A percentile compares a stretch with the other conserved stretches of the same genome.
phyloP scores from a whole-genome alignment of 2,888 invertebrate genomes.

The Ptychoptera contaminata region DNA sequence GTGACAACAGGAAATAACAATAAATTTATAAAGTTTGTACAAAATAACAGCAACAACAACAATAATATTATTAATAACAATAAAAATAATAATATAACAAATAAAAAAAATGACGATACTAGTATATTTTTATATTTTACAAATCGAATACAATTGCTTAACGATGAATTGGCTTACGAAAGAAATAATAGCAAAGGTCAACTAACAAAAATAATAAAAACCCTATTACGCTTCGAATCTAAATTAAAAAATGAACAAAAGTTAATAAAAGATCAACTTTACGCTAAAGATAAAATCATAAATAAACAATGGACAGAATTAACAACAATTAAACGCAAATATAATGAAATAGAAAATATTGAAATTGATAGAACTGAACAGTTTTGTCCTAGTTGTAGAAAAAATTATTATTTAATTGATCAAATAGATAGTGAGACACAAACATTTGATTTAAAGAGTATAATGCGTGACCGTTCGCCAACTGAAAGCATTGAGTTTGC shows the following conservation, averaged over 20 bases:
- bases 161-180: constrained; percentile 26
- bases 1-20: no score
- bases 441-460: constrained; percentile 15
- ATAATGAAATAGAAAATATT: constrained; percentile 11
- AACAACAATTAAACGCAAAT: constrained; percentile 20
- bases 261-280: constrained; percentile 23
- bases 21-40: no score
- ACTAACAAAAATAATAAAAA: constrained; percentile 27
- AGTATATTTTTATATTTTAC: neutral
- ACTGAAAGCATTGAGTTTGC: constrained; percentile 17
- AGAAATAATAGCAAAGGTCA: constrained; percentile 27
- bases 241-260: constrained; percentile 29
- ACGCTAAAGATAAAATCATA: constrained; percentile 20
- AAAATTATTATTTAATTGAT: constrained; percentile 29
- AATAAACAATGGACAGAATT: constrained; percentile 18
- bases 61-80: neutral
- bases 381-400: constrained; percentile 28
- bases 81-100: neutral
- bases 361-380: constrained; percentile 15
- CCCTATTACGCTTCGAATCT: constrained; percentile 26
- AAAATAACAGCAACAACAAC: neutral
- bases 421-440: constrained; percentile 23
- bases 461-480: constrained; percentile 11
- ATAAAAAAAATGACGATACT: neutral
- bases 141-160: constrained; percentile 16